These are phyloP conservation scores for Girardinichthys multiradiatus DNA, from an alignment of 2,113 vertebrate species.

Conservation along the genomic window DNA sequence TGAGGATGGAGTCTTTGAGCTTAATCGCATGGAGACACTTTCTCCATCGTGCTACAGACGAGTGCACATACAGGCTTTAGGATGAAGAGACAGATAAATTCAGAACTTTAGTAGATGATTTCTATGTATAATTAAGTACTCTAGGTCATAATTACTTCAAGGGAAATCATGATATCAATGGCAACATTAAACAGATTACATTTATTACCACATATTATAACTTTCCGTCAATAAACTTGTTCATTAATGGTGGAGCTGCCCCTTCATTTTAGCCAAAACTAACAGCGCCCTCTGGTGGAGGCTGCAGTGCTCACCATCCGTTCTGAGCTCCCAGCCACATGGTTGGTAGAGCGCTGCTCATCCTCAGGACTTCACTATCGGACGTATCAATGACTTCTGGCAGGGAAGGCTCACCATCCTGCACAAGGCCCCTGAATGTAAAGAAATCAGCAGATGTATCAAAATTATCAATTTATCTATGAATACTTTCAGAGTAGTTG, in stretches of 20 bases:
- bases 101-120: neutral
- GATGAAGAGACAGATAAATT: neutral
- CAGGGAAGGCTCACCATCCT: conserved; percentile 46
- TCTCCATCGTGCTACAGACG: conserved; percentile 94
- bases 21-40: conserved; percentile 98
- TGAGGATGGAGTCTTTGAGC: conserved; percentile 96
- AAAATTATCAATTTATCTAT: neutral
- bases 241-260: neutral
- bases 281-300: conserved; percentile 40
- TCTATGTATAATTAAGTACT: neutral
- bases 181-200: neutral
- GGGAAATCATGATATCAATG: neutral
- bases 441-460: neutral
- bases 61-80: conserved; percentile 94
- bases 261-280: neutral
- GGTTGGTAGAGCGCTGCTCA: conserved; percentile 88
- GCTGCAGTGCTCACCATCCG: conserved; percentile 85
- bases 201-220: neutral
- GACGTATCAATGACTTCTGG: conserved; percentile 78
- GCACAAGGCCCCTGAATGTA: conserved; percentile 53
- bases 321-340: conserved; percentile 99
- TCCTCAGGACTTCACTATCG: conserved; percentile 78
- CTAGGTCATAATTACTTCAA: neutral
- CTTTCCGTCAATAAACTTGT: neutral
- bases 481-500: neutral